These are phyloP conservation scores for Dunckerocampus dactyliophorus DNA, from an alignment of 2,113 vertebrate species.

Conservation along the genomic window DNA sequence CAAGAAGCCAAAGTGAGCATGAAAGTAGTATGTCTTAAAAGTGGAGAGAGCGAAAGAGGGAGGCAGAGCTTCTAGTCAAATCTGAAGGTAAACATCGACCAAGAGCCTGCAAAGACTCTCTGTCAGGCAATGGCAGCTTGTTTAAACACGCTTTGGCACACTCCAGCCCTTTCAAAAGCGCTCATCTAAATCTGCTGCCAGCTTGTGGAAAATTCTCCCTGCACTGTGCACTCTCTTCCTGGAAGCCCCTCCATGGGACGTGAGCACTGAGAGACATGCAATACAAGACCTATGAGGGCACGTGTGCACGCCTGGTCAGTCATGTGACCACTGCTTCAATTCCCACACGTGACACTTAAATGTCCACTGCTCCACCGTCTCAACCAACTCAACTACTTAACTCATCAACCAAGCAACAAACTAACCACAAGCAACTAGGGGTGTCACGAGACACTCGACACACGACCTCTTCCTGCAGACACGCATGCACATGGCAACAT, in stretches of 20 bases:
- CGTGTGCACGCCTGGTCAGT: too few relatives aligned
- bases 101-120: constrained; percentile 23
- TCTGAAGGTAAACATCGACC: constrained; percentile 40
- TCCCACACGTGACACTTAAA: too few relatives aligned
- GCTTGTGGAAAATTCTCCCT: constrained; percentile 6
- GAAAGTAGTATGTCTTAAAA: constrained; percentile 11
- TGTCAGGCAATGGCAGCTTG: constrained; percentile 9
- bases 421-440: too few relatives aligned
- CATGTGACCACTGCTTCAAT: too few relatives aligned
- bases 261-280: too few relatives aligned
- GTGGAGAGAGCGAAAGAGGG: neutral
- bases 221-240: neutral
- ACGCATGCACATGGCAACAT: too few relatives aligned
- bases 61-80: neutral
- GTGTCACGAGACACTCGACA: too few relatives aligned
- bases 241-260: neutral
- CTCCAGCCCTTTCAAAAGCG: neutral
- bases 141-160: constrained; percentile 9
- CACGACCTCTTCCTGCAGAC: too few relatives aligned
- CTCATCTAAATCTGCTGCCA: neutral
- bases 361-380: too few relatives aligned
- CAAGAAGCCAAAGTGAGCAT: constrained; percentile 2
- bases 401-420: too few relatives aligned
- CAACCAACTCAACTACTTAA: too few relatives aligned
- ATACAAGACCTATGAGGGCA: too few relatives aligned